Base-by-base conservation (phyloP, 2,797 vertebrate species). In the Brachymystax lenok region DNA sequence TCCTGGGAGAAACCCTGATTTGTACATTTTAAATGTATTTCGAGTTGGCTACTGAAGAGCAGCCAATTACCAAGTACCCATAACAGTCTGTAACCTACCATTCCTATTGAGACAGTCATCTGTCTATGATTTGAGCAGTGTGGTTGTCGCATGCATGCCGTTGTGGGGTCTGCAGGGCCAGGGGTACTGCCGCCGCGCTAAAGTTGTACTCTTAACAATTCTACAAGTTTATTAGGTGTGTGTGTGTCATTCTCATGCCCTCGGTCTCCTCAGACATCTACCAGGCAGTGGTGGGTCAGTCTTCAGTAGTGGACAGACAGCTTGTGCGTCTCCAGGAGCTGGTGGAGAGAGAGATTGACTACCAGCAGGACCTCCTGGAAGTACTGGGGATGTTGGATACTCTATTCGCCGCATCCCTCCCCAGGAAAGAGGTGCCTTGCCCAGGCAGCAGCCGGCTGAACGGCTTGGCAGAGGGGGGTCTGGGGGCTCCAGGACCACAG, bases 341-440 rank as follows among this genome's bases (percentile, higher is more conserved):
- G 28, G 68, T 99, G 51, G 96, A 95, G 82, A 95, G 88, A 82
- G 98, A 99, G 91, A 94, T 97, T 13, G 94, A 96, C 88, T 97
- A 96, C 85, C 95, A 99, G 83, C 95, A 94, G 82, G 96, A 98
- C 50, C 94, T 99, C 0, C 79, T 99, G 46, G 96, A 98, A 89
- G 96, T 97, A 71, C 86, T 99, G 82, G 98, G 98, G 72, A 99
- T 99, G 96, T 94, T 99, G 94, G 98, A 99, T 93, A 96, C 96
- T 1, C 90, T 99, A 61, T 99, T 99, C 79, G 96, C 98, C 80
- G 95, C 96, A 30, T 93, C 95, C 80, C 91, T 95, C 12, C 91
- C 94, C 8, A 96, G 93, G 85, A 95, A 82, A 83, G 88, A 92
- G 80, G 86, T 89, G 1, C 73, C 69, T 0, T 61, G 90, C 72